Percentiles rank a stretch among this genome's conserved stretches.
Conservation (phyloP, 2,113 vertebrate species). For the Bungarus multicinctus region DNA sequence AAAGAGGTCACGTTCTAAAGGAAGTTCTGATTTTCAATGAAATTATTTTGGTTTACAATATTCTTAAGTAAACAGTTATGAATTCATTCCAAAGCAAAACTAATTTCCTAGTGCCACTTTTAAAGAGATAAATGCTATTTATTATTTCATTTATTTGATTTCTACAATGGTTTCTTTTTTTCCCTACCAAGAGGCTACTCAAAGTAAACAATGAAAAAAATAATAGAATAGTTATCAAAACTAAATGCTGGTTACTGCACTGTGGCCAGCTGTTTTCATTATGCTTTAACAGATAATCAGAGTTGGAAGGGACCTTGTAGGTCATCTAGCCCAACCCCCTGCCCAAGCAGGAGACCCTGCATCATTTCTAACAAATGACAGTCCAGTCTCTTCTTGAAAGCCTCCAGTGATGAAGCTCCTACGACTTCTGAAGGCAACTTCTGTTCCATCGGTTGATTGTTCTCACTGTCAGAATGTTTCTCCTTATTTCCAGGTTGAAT, state of each 20-base stretch:
- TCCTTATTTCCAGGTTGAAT: too few relatives aligned
- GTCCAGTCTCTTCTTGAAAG: too few relatives aligned
- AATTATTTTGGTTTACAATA: not conserved
- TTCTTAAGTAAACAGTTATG: not conserved
- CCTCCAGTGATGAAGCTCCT: too few relatives aligned
- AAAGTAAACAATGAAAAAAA: not conserved
- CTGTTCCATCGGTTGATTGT: too few relatives aligned
- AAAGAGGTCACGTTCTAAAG: too few relatives aligned
- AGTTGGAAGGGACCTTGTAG: too few relatives aligned
- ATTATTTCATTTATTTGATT: not conserved
- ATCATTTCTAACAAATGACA: too few relatives aligned
- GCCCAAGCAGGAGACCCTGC: too few relatives aligned
- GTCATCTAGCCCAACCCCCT: too few relatives aligned
- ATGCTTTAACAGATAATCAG: too few relatives aligned
- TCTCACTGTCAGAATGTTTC: too few relatives aligned
- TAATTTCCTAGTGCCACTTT: not conserved
- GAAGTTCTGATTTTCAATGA: not conserved
- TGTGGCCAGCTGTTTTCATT: not conserved
- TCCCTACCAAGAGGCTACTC: not conserved
- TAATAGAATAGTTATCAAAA: not conserved
- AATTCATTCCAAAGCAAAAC: not conserved
- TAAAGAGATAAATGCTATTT: not conserved
- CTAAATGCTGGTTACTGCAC: not conserved
- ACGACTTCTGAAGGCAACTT: too few relatives aligned
- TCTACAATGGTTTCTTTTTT: not conserved